A percentile compares a stretch with the other conserved stretches of the same genome.
These are phyloP conservation scores for Bimastos eiseni DNA, from an alignment of 2,888 invertebrate genomes.

Conservation along the genomic window DNA sequence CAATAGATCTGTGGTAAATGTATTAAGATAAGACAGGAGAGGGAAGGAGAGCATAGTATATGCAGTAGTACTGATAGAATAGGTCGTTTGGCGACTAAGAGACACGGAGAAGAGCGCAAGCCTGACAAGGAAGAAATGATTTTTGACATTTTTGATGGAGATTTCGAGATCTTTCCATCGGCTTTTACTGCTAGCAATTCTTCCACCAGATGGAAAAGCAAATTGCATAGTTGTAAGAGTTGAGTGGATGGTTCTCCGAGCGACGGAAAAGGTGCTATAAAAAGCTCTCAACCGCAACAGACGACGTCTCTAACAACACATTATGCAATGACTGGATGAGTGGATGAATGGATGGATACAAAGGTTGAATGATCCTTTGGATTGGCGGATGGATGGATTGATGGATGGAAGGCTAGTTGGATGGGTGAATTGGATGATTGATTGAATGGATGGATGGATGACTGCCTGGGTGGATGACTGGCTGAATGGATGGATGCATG, in stretches of 20 bases:
- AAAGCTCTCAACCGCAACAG: background rate
- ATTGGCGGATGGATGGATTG: too few relatives aligned
- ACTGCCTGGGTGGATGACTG: too few relatives aligned
- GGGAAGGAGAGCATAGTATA: background rate
- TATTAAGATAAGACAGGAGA: background rate
- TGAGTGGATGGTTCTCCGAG: background rate
- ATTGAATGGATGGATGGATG: too few relatives aligned
- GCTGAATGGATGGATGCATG: too few relatives aligned
- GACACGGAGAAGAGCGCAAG: too few relatives aligned
- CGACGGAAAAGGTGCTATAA: background rate
- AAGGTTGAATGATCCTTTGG: too few relatives aligned
- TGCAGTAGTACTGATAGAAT: too few relatives aligned
- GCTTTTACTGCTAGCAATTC: background rate
- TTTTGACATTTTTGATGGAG: too few relatives aligned
- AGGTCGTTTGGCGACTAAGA: background rate
- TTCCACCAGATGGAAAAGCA: background rate
- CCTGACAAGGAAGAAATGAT: background rate
- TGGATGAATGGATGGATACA: background rate
- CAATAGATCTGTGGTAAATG: too few relatives aligned
- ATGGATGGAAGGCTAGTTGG: too few relatives aligned
- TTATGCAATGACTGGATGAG: too few relatives aligned
- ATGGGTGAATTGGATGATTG: too few relatives aligned
- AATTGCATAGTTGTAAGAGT: conserved; percentile 7
- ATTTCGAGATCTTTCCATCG: background rate
- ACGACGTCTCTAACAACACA: background rate